Percentiles rank a stretch among this genome's conserved stretches.
These are phyloP conservation scores for Theretra japonica DNA, from an alignment of 2,888 invertebrate genomes.

Conservation along the genomic window DNA sequence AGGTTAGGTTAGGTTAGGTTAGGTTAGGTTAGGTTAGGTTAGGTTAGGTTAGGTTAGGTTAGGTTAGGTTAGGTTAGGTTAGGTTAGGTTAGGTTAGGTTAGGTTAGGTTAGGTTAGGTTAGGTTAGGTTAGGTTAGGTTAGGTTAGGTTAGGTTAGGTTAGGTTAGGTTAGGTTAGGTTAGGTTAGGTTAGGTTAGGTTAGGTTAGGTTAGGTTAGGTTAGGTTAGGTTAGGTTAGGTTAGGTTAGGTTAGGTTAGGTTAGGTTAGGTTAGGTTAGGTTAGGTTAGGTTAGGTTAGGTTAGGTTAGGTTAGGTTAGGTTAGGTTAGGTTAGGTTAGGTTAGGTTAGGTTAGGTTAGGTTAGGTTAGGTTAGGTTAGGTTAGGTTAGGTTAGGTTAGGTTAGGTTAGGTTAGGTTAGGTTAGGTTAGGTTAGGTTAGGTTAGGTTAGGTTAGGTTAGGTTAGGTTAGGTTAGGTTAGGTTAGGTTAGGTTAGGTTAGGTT, in stretches of 20 bases:
- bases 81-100: conserved; percentile 34
- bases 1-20: conserved; percentile 37
- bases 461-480: conserved; percentile 34
- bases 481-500: conserved; percentile 32
- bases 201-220: conserved; percentile 37
- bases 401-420: conserved; percentile 34
- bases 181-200: conserved; percentile 34
- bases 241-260: conserved; percentile 37
- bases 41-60: conserved; percentile 35
- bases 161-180: conserved; percentile 25
- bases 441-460: conserved; percentile 34
- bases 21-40: conserved; percentile 37
- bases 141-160: conserved; percentile 31
- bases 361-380: conserved; percentile 29
- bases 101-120: conserved; percentile 35
- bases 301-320: conserved; percentile 31
- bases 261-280: conserved; percentile 37
- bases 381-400: conserved; percentile 31
- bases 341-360: conserved; percentile 33
- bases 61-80: conserved; percentile 35
- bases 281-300: conserved; percentile 37
- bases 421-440: conserved; percentile 34
- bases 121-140: conserved; percentile 32
- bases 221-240: conserved; percentile 36
- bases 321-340: conserved; percentile 31